Conservation (phyloP, 2,888 invertebrate genomes). For the Vesta saturnalis region DNA sequence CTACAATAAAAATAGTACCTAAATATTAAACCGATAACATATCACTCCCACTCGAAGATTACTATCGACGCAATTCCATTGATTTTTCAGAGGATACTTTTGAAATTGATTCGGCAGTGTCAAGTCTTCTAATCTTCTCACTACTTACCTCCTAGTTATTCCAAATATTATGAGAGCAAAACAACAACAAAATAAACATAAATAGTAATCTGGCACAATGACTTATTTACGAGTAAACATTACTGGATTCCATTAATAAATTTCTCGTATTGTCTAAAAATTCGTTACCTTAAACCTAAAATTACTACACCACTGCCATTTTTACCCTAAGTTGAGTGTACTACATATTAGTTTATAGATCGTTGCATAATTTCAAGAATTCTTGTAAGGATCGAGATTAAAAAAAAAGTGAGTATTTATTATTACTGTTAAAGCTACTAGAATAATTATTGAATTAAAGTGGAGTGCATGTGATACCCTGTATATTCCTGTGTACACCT, state of each 20-base stretch:
- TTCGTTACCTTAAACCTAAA: constrained; percentile 45
- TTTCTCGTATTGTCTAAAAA: constrained; percentile 55
- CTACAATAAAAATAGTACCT: constrained; percentile 32
- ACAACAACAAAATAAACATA: constrained; percentile 65
- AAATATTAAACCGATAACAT: constrained; percentile 33
- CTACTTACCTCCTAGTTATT: constrained; percentile 64
- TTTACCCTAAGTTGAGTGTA: neutral
- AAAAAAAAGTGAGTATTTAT: too few relatives aligned
- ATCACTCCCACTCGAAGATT: constrained; percentile 30
- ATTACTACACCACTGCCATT: neutral
- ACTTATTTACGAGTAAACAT: constrained; percentile 9
- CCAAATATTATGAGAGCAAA: constrained; percentile 61
- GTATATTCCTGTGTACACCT: too few relatives aligned
- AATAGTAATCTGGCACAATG: constrained; percentile 60
- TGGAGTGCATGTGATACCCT: too few relatives aligned
- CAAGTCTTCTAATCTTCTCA: constrained; percentile 41
- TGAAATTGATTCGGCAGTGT: constrained; percentile 39
- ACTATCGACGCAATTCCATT: constrained; percentile 38
- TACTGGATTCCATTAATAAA: constrained; percentile 5
- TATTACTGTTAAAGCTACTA: too few relatives aligned
- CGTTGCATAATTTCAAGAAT: neutral
- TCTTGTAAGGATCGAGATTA: neutral
- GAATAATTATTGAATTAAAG: too few relatives aligned
- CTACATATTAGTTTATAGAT: too few relatives aligned
- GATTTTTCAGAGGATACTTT: constrained; percentile 39